These are phyloP conservation scores for Dendrophyllia cribrosa DNA, from an alignment of 64 coral and sea anemone species.

Conservation along the genomic window DNA sequence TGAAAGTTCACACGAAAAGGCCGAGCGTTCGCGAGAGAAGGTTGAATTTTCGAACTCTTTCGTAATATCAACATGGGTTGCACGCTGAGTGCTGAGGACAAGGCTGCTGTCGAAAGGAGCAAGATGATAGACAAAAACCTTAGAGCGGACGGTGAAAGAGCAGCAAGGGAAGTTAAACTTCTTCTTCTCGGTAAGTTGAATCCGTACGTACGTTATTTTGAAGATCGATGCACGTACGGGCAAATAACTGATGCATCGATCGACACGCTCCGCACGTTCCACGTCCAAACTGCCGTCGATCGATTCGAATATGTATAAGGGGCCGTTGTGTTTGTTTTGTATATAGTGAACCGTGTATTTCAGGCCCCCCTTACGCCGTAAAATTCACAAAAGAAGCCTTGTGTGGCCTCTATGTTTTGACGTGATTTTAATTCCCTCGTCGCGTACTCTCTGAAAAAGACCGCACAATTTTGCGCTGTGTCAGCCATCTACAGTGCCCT, in stretches of 20 bases:
- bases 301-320: slow-evolving; percentile 4
- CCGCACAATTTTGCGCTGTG: not conserved
- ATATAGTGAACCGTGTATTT: not conserved
- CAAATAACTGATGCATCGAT: slow-evolving; percentile 30
- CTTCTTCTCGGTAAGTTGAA: slow-evolving; percentile 88
- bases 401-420: not conserved
- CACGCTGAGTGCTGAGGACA: slow-evolving; percentile 98
- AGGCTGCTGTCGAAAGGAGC: slow-evolving; percentile 97
- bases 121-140: slow-evolving; percentile 99
- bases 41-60: slow-evolving; percentile 49
- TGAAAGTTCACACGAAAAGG: slow-evolving; percentile 60
- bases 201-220: not conserved
- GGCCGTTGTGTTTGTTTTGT: slow-evolving; percentile 19
- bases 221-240: slow-evolving; percentile 7
- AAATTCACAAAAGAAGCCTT: not conserved
- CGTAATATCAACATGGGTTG: slow-evolving; percentile 89
- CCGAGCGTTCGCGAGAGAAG: slow-evolving; percentile 55
- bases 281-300: not conserved
- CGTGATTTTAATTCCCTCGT: slow-evolving; percentile 12
- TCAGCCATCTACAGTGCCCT: not conserved
- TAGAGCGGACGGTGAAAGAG: slow-evolving; percentile 96
- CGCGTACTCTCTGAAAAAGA: slow-evolving; percentile 32
- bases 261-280: not conserved
- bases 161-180: slow-evolving; percentile 96
- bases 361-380: not conserved